Percentiles rank a stretch among this genome's conserved stretches.
Evolutionary conservation across 35 echinoderm and acorn worm genomes (phyloP).

Genomic region (Acanthaster planci): DNA sequence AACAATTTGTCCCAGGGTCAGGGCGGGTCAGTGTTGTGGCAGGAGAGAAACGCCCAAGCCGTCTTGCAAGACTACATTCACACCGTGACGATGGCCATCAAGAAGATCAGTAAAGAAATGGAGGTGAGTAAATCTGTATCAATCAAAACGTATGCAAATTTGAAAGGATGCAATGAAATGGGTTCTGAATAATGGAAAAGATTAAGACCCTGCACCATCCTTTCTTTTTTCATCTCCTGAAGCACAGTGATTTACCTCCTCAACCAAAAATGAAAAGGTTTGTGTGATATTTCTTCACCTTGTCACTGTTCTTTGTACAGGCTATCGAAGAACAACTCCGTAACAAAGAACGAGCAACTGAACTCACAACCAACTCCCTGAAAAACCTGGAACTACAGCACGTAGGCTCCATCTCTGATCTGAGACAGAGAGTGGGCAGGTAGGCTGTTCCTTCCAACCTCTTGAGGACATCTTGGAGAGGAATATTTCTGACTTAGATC

Average conservation of each 20-base stretch:
- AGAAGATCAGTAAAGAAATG: constrained; percentile 5
- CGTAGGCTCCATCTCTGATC: constrained; percentile 4
- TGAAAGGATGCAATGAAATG: background rate
- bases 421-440: constrained; percentile 32
- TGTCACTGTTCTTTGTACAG: background rate
- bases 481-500: too few species aligned
- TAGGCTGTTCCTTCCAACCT: background rate
- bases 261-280: background rate
- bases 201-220: background rate
- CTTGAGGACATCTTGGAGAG: too few species aligned
- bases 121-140: background rate
- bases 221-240: too few species aligned
- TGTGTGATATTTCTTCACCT: background rate
- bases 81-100: background rate
- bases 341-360: background rate
- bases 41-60: background rate
- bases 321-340: constrained; percentile 23
- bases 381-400: constrained; percentile 31
- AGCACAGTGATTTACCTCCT: background rate
- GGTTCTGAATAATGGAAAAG: background rate
- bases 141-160: background rate
- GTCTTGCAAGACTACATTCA: background rate
- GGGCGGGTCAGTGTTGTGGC: background rate
- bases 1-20: background rate
- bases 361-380: background rate